Conservation (phyloP, 1,140 invertebrate species). For the Bombus ignitus region DNA sequence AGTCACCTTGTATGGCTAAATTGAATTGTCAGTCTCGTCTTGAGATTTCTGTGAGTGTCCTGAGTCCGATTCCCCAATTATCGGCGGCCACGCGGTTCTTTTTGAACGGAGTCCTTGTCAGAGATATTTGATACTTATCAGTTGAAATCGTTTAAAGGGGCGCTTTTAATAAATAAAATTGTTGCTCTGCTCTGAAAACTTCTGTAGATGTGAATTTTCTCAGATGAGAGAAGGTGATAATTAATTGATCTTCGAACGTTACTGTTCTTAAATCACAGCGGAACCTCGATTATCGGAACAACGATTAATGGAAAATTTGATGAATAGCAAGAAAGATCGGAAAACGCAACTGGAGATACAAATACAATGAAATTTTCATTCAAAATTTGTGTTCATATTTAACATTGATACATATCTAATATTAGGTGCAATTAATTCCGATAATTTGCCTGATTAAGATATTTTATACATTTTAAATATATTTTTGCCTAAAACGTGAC, state of each 20-base stretch:
- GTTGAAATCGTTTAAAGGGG: neutral
- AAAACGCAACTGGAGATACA: too few species aligned
- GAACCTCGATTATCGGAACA: too few species aligned
- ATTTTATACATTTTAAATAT: too few species aligned
- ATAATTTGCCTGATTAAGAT: too few species aligned
- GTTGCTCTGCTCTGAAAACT: neutral
- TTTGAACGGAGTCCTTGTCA: neutral
- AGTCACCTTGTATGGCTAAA: constrained; percentile 10
- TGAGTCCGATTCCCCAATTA: neutral
- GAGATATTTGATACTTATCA: constrained; percentile 18
- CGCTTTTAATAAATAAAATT: neutral
- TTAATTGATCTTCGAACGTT: neutral
- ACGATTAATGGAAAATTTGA: too few species aligned
- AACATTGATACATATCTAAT: too few species aligned
- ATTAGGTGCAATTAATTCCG: too few species aligned
- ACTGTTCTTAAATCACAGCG: neutral
- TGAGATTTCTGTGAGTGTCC: neutral
- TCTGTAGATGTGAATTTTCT: neutral
- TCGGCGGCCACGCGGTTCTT: neutral
- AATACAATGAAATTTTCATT: too few species aligned
- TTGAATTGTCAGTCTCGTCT: constrained; percentile 14
- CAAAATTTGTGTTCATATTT: too few species aligned
- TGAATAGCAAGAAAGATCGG: too few species aligned
- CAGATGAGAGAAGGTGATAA: neutral
- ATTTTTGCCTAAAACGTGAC: too few species aligned